Percentiles rank a stretch among this genome's conserved stretches.
These are phyloP conservation scores for Lasioglossum baleicum DNA, from an alignment of 1,140 invertebrate species.

Conservation along the genomic window DNA sequence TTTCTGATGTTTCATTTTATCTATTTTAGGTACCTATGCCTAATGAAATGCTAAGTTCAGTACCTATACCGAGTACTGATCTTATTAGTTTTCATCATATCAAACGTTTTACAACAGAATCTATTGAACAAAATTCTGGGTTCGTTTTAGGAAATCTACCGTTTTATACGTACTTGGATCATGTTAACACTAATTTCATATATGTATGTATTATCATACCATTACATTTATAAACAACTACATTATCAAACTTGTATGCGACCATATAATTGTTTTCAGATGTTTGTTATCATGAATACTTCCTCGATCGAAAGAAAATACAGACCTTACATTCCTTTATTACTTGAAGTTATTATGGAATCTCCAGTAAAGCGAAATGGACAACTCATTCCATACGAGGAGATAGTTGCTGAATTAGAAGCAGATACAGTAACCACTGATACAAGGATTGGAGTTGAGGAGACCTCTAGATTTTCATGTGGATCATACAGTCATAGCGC, in stretches of 20 bases:
- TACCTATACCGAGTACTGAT: constrained; percentile 85
- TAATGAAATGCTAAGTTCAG: constrained; percentile 83
- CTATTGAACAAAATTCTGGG: constrained; percentile 79
- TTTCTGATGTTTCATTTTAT: constrained; percentile 41
- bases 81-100: constrained; percentile 87
- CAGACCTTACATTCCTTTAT: constrained; percentile 86
- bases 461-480: constrained; percentile 81
- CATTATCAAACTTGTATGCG: neutral
- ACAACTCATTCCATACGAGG: constrained; percentile 84
- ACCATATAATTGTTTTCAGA: constrained; percentile 76
- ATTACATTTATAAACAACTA: constrained; percentile 1
- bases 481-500: constrained; percentile 83
- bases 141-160: constrained; percentile 85
- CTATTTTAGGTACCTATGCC: constrained; percentile 82
- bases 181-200: constrained; percentile 91
- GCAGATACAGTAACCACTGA: constrained; percentile 84
- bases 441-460: constrained; percentile 83
- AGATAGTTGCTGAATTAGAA: constrained; percentile 88
- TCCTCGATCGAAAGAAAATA: constrained; percentile 81
- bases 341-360: constrained; percentile 86
- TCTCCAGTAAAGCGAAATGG: constrained; percentile 82
- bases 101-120: constrained; percentile 81
- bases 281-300: constrained; percentile 87
- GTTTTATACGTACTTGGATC: constrained; percentile 88
- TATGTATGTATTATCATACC: constrained; percentile 83